These are phyloP conservation scores for Eulemur coronatus DNA, from an alignment of 2,797 vertebrate genomes.

Conservation along the genomic window DNA sequence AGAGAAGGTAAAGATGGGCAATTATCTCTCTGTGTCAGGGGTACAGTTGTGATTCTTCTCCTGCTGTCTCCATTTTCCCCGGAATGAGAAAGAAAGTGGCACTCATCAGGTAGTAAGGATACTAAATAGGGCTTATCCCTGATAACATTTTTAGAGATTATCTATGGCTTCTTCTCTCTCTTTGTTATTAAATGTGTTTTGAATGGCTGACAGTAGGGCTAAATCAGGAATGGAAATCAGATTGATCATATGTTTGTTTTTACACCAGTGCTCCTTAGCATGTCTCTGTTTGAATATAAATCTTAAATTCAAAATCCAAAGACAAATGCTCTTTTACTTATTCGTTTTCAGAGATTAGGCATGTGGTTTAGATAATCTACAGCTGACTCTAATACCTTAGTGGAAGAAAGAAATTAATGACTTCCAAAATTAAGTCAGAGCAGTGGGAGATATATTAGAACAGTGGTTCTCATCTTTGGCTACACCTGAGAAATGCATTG, in stretches of 20 bases:
- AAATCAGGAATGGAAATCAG: not conserved
- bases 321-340: conserved; percentile 58
- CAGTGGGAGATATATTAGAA: not conserved
- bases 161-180: not conserved
- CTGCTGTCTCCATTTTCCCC: not conserved
- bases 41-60: not conserved
- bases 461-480: not conserved
- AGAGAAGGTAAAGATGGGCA: not conserved
- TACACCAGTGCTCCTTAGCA: not conserved
- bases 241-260: not conserved
- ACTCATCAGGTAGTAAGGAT: not conserved
- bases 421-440: conserved; percentile 63
- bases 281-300: conserved; percentile 27
- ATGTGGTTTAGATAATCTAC: conserved; percentile 62
- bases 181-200: not conserved
- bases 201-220: not conserved
- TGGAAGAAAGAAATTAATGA: conserved; percentile 64
- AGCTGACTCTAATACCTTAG: not conserved
- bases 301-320: conserved; percentile 50
- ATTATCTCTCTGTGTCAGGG: not conserved
- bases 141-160: not conserved
- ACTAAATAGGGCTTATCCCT: accelerated
- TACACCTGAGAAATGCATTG: not conserved
- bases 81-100: not conserved
- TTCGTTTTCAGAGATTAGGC: conserved; percentile 65